Evolutionary conservation across 2,888 invertebrate species (phyloP).

Genomic region (Pediacus dermestoides): DNA sequence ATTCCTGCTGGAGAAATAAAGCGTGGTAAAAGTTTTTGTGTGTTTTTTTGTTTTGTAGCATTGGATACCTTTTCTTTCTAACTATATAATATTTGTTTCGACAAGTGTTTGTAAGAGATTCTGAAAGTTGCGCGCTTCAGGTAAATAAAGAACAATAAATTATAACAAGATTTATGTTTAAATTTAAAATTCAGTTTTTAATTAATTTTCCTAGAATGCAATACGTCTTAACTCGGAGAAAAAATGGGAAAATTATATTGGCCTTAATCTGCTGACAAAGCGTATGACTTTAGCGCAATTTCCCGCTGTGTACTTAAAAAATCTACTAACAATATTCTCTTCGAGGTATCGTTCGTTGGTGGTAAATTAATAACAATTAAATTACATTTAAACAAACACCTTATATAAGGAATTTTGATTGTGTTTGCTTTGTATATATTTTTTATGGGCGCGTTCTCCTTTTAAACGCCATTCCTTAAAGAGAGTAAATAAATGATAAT

Average conservation of each 20-base stretch:
- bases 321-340: too few species aligned
- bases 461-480: constrained; percentile 9
- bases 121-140: constrained; percentile 19
- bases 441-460: too few species aligned
- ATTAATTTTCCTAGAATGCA: constrained; percentile 39
- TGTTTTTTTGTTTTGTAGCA: too few species aligned
- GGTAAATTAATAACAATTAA: constrained; percentile 5
- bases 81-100: constrained; percentile 1
- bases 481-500: constrained; percentile 21
- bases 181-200: constrained; percentile 42
- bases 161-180: constrained; percentile 38
- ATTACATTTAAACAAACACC: too few species aligned
- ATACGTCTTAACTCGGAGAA: constrained; percentile 32
- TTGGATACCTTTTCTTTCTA: too few species aligned
- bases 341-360: too few species aligned
- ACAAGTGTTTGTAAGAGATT: constrained; percentile 5
- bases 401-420: too few species aligned
- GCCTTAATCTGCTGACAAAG: constrained; percentile 19
- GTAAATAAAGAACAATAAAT: constrained; percentile 42
- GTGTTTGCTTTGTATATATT: too few species aligned
- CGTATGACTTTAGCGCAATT: constrained; percentile 18
- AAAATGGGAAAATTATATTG: constrained; percentile 38
- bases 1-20: constrained; percentile 10
- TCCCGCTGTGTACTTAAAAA: too few species aligned
- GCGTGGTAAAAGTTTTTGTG: constrained; percentile 11